phyloP scores from a whole-genome alignment of 2,797 vertebrate genomes.

The Typhlichthys eigenmanni region DNA sequence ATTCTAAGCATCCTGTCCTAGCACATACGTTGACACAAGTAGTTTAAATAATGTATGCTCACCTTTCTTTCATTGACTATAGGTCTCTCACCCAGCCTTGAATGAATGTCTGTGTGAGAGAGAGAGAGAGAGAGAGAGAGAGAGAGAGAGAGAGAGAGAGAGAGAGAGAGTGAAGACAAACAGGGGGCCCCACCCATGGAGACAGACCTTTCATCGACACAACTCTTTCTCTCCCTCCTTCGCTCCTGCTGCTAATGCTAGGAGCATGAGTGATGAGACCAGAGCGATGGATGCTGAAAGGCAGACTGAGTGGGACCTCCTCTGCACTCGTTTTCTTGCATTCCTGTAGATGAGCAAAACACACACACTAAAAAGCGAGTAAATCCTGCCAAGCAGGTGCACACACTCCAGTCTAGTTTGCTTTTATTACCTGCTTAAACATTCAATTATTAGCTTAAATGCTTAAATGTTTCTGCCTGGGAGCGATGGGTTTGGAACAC shows the following conservation, averaged over 20 bases:
- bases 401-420: constrained; percentile 11
- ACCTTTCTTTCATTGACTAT: constrained; percentile 4
- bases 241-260: background rate
- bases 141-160: background rate
- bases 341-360: background rate
- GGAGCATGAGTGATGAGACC: background rate
- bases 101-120: background rate
- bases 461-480: constrained; percentile 26
- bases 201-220: background rate
- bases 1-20: too few species aligned
- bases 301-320: background rate
- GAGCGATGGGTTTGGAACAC: constrained; percentile 27
- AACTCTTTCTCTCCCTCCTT: background rate
- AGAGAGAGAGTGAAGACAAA: too few species aligned
- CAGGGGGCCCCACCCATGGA: too few species aligned
- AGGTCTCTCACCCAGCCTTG: background rate
- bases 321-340: background rate
- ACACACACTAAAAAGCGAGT: background rate
- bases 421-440: constrained; percentile 54
- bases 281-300: background rate
- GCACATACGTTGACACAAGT: too few species aligned
- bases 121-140: background rate
- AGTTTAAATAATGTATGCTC: too few species aligned
- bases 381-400: constrained; percentile 37
- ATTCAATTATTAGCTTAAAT: constrained; percentile 39